Conservation (phyloP, 2,888 invertebrate genomes). For the Yponomeuta sedellus region DNA sequence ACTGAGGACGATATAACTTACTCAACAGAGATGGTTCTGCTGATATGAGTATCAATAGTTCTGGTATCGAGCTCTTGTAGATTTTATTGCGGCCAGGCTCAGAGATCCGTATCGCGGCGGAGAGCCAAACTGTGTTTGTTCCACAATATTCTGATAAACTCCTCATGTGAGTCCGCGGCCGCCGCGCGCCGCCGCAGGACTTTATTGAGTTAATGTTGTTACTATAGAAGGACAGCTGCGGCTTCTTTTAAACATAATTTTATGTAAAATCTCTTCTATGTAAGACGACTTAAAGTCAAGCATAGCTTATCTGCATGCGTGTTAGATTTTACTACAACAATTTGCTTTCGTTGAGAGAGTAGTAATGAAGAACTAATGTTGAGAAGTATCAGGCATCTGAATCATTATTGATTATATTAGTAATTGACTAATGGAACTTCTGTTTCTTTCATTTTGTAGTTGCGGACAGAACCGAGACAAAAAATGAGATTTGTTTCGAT, state of each 20-base stretch:
- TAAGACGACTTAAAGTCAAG: too few relatives aligned
- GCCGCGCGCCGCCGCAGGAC: background rate
- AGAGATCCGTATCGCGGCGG: slow-evolving; percentile 9
- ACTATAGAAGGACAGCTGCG: background rate
- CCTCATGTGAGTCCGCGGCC: background rate
- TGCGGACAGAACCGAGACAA: background rate
- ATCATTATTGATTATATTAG: too few relatives aligned
- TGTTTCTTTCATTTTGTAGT: background rate
- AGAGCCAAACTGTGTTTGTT: slow-evolving; percentile 14
- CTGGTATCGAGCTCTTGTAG: background rate
- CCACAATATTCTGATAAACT: slow-evolving; percentile 10
- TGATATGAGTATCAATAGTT: background rate
- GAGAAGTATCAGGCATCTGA: too few relatives aligned
- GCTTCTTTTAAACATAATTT: too few relatives aligned
- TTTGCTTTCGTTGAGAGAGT: too few relatives aligned
- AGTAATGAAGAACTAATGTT: too few relatives aligned
- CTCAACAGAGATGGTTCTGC: background rate
- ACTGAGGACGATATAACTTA: background rate
- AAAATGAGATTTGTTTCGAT: background rate
- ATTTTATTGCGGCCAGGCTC: slow-evolving; percentile 9
- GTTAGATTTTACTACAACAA: too few relatives aligned
- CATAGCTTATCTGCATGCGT: too few relatives aligned
- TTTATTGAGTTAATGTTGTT: too few relatives aligned
- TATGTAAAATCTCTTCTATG: too few relatives aligned
- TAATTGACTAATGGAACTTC: background rate